phyloP scores from a whole-genome alignment of 2,113 vertebrate species.

The Mohoua ochrocephala region DNA sequence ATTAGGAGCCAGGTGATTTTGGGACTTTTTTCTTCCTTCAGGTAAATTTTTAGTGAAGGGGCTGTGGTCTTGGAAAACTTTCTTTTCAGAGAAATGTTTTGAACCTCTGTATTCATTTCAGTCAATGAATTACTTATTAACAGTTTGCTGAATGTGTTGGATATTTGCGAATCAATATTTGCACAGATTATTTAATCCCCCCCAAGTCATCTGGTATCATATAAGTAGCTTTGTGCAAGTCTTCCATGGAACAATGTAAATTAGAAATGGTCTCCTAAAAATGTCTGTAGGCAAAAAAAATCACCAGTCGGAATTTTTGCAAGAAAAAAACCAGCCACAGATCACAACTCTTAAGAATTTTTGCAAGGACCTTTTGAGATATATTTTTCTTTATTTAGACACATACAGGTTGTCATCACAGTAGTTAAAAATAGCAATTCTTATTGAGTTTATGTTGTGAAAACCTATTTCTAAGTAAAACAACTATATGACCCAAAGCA shows the following conservation, averaged over 20 bases:
- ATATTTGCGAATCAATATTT: constrained; percentile 38
- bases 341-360: neutral
- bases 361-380: neutral
- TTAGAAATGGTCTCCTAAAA: neutral
- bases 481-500: neutral
- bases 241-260: neutral
- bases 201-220: neutral
- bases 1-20: neutral
- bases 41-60: neutral
- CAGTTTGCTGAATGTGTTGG: neutral
- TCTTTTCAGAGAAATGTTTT: neutral
- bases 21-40: neutral
- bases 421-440: neutral
- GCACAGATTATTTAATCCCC: neutral
- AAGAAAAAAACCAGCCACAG: neutral
- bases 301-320: neutral
- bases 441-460: neutral
- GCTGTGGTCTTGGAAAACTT: neutral
- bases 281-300: neutral
- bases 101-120: neutral
- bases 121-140: neutral
- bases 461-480: neutral
- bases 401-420: neutral
- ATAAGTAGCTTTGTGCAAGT: neutral
- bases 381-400: neutral